Base-by-base conservation (phyloP, 92 coral and sea anemone genomes). In the Phymanthus crucifer region DNA sequence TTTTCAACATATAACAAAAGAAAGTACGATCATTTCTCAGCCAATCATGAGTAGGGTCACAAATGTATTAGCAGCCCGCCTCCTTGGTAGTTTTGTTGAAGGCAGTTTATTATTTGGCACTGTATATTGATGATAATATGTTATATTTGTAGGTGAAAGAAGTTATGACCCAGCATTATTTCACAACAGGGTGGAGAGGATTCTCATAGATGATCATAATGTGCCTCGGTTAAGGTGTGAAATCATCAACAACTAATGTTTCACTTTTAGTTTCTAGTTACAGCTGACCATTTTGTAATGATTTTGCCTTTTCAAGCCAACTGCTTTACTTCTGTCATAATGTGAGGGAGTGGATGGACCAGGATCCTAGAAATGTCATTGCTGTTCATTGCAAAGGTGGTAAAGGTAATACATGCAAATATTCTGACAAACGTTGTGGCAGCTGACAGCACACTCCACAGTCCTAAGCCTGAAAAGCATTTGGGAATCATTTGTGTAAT, bases 301-400 rank as follows among this genome's bases (percentile, higher is more conserved):
- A 43, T 64, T 50, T 66, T 43, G 23, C 40, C 26, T 35, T 48
- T 87, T 85, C 34, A 80, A 96, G 99, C 69, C 96, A 96, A 78
- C 87, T 96, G 75, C 79, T 96, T 65, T 94, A 96, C 81, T 96
- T 96, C 83, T 93, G 98, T 37, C 94, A 92, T 73, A 94, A 96
- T 82, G 98, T 96, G 58, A 85, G 86, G 65, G 93, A 91, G 64
- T 96, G 99, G 99, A 84, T 96, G 72, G 91, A 91, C 32, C 75
- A 87, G 73, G 98, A 96, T 47, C 85, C 99, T 13, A 82, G 84
- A 47, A 96, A 96, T 85, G 84, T 96, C 17, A 90, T 96, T 36
- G 99, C 99, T 17, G 97, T 96, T 29, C 99, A 96, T 64, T 96
- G 99, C 74, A 96, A 96, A 72, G 99, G 99, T 38, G 99, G 99